Percentiles rank a stretch among this genome's conserved stretches.
Evolutionary conservation across 2,888 invertebrate species (phyloP).

Genomic region (Lysandra bellargus): DNA sequence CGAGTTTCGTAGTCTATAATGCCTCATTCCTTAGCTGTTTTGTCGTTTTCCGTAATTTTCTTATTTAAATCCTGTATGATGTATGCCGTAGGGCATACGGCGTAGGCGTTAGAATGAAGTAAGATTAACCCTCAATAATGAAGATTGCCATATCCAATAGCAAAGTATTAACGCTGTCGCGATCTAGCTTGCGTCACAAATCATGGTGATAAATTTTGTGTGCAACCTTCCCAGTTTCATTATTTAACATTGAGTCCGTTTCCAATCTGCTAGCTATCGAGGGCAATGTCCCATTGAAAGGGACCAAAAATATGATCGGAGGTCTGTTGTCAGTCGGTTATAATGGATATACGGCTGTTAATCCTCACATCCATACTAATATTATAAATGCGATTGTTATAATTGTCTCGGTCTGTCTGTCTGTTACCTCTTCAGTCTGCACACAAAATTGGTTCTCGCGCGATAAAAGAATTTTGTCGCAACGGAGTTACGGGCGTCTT

Average conservation of each 20-base stretch:
- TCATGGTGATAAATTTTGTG: neutral
- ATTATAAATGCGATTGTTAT: neutral
- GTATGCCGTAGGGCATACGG: neutral
- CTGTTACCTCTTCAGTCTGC: too few species aligned
- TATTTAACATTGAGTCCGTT: slow-evolving; percentile 23
- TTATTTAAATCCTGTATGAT: neutral
- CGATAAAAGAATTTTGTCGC: too few species aligned
- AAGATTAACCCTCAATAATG: neutral
- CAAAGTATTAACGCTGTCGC: neutral
- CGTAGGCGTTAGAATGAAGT: slow-evolving; percentile 1
- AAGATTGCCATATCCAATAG: neutral
- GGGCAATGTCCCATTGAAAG: slow-evolving; percentile 26
- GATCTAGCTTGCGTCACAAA: neutral
- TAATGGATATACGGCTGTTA: neutral
- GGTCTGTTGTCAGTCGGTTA: neutral
- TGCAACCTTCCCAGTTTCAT: slow-evolving; percentile 8
- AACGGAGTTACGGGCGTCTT: too few species aligned
- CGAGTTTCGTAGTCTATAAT: neutral
- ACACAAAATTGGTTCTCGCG: too few species aligned
- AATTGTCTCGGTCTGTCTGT: too few species aligned
- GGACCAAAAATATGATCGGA: neutral
- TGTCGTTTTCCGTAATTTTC: too few species aligned
- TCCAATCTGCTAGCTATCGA: slow-evolving; percentile 18
- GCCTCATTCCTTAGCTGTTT: too few species aligned
- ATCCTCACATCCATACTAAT: neutral